Conservation (phyloP, 2,797 vertebrate species). For the Melanotaenia maccullochi region DNA sequence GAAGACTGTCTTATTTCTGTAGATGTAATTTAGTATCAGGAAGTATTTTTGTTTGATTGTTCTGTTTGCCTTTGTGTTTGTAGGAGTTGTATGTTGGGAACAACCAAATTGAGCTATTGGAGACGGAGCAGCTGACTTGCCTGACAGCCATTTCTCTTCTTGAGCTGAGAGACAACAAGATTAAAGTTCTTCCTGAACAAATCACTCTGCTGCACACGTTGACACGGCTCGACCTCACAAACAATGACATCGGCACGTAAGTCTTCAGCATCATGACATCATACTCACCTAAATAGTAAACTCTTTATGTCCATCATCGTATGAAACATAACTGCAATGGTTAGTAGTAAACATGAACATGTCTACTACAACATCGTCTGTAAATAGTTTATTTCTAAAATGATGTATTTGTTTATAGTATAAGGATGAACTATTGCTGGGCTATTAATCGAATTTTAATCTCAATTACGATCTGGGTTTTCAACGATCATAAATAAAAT, state of each 20-base stretch:
- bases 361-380: too few relatives aligned
- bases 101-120: conserved; percentile 87
- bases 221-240: conserved; percentile 87
- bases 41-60: not conserved
- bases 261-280: conserved; percentile 16
- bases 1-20: not conserved
- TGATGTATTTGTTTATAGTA: too few relatives aligned
- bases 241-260: conserved; percentile 77
- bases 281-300: not conserved
- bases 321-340: not conserved
- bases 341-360: too few relatives aligned
- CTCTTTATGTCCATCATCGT: not conserved
- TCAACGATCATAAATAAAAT: too few relatives aligned
- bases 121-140: conserved; percentile 80
- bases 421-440: too few relatives aligned
- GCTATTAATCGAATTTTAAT: too few relatives aligned
- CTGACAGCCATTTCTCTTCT: conserved; percentile 84
- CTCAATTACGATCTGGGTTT: too few relatives aligned
- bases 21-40: not conserved
- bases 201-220: conserved; percentile 83
- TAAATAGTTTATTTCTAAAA: too few relatives aligned
- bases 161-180: conserved; percentile 90
- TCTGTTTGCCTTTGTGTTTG: not conserved
- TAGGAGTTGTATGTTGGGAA: conserved; percentile 75
- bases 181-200: conserved; percentile 86